phyloP scores from a whole-genome alignment of 2,888 invertebrate genomes.

The Drosophila fulvimacula region DNA sequence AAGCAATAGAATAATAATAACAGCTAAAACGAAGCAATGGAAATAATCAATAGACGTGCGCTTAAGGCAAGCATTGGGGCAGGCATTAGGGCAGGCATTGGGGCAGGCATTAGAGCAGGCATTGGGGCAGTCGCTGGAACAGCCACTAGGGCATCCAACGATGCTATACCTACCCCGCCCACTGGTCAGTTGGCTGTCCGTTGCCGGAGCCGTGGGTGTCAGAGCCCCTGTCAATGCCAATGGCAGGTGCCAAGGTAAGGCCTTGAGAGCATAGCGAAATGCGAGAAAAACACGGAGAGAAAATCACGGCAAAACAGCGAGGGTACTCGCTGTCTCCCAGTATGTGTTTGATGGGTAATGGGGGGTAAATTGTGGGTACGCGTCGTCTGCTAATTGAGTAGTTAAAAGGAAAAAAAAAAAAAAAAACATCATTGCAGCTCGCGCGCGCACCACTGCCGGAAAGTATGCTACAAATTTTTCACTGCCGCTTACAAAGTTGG shows the following conservation, averaged over 20 bases:
- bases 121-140: not conserved
- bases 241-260: conserved; percentile 64
- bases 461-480: conserved; percentile 66
- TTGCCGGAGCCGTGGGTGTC: conserved; percentile 7
- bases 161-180: not conserved
- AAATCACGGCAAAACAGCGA: conserved; percentile 50
- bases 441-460: conserved; percentile 31
- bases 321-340: not conserved
- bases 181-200: conserved; percentile 30
- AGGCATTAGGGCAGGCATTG: not conserved
- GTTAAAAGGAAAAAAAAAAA: conserved; percentile 50
- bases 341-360: not conserved
- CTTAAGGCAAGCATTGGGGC: conserved; percentile 1
- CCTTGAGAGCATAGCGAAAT: conserved; percentile 16
- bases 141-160: not conserved
- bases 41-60: conserved; percentile 67
- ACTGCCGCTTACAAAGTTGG: conserved; percentile 23
- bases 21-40: conserved; percentile 54
- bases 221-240: conserved; percentile 65
- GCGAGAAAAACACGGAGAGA: conserved; percentile 25
- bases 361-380: conserved; percentile 7
- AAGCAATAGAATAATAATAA: conserved; percentile 45
- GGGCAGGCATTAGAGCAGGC: not conserved
- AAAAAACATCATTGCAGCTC: conserved; percentile 22
- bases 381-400: conserved; percentile 70